These are phyloP conservation scores for Scaptomyza montana DNA, from an alignment of 1,140 invertebrate genomes.

Conservation along the genomic window DNA sequence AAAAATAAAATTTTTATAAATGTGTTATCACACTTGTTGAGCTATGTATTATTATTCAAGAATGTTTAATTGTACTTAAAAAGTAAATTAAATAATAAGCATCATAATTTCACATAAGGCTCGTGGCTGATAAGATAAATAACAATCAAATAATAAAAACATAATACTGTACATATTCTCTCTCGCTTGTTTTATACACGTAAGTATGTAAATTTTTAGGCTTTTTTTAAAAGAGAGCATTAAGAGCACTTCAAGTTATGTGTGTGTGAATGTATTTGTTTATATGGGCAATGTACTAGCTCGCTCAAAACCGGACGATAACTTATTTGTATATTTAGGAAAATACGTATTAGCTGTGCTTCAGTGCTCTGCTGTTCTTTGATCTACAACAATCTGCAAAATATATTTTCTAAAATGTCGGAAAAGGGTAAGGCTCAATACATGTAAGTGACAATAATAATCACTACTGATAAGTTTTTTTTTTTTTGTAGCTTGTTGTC, in stretches of 20 bases:
- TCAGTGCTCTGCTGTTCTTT: conserved; percentile 42
- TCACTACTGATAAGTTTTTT: conserved; percentile 10
- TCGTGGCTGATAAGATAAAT: neutral
- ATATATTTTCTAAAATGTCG: conserved; percentile 38
- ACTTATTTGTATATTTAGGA: neutral
- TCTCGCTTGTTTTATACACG: neutral
- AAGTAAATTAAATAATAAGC: neutral
- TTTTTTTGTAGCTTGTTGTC: conserved; percentile 71
- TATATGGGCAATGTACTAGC: neutral
- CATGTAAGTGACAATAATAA: conserved; percentile 1
- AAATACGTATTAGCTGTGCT: neutral
- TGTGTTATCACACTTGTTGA: neutral
- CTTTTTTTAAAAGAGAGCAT: neutral
- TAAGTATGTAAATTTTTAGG: too few relatives aligned
- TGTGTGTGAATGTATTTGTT: neutral
- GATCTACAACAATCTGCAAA: conserved; percentile 37
- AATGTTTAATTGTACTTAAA: too few relatives aligned
- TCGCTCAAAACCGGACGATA: conserved; percentile 32
- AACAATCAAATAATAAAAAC: neutral
- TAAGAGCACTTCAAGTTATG: neutral
- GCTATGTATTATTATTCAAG: too few relatives aligned
- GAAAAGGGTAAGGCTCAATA: conserved; percentile 45
- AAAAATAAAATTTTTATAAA: neutral
- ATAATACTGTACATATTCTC: neutral
- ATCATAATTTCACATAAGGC: neutral